Base-by-base conservation (phyloP, 2,888 invertebrate species). In the Andrena flavipes region DNA sequence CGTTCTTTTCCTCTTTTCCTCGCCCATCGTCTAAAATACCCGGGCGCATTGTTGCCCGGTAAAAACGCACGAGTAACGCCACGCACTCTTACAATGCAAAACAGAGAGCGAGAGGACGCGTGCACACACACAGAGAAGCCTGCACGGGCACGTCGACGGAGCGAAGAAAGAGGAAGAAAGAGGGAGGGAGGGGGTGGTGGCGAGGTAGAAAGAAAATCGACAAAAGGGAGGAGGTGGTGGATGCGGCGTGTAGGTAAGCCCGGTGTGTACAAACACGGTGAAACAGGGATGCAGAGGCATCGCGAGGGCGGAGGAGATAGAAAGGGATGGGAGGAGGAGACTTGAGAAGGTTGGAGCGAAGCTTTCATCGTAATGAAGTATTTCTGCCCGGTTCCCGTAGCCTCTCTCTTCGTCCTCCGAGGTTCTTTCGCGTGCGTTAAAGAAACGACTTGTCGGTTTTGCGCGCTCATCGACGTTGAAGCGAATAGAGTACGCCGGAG, bases 361-460 rank as follows among this genome's bases (percentile, higher is more conserved):
- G 93, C 93, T 93, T 93, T 93, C 92, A 93, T 93, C 92, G 90
- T 93, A 93, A 93, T 93, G 93, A 93, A 93, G 93, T 92, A 91
- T 92, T 92, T 91, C 89, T 90, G 87, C 86, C 42, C 89, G 87
- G 89, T 90, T 89, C 77, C 87, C 87, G 86, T 85, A 87, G 86
- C 87, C 82, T 85, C 85, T 81, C 62, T 60, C 78, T 60, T 67
- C 72, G 82, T 82, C 78, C 76, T 85, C 81, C 78, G 84, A 77
- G 80, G 81, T 83, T 86, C 84, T 86, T 84, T 88, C 84, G 82
- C 79, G 64, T 84, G 84, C 80, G 78, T 85, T 83, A 87, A 85
- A 90, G 85, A 87, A 87, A 88, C 85, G 83, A 88, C 88, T 88
- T 88, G 87, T 87, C 88, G 83, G 85, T 89, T 84, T 82, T 65